These are phyloP conservation scores for Petrocephalus schoutedeni DNA, from an alignment of 2,797 vertebrate genomes.

Conservation along the genomic window DNA sequence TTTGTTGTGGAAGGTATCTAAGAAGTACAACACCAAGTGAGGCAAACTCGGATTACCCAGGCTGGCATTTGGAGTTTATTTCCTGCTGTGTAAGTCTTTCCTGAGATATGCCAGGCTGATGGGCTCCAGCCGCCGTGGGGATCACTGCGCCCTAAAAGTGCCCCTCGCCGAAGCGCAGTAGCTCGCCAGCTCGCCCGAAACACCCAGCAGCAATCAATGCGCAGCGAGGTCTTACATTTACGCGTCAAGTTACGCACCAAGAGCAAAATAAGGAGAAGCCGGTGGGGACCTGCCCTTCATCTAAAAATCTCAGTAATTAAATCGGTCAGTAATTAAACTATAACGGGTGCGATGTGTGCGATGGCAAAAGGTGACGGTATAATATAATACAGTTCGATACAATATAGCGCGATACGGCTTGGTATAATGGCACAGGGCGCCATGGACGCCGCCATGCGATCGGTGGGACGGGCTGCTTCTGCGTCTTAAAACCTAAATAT, in stretches of 20 bases:
- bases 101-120: neutral
- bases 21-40: neutral
- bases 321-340: neutral
- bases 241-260: neutral
- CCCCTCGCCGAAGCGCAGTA: neutral
- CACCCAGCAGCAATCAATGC: neutral
- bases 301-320: neutral
- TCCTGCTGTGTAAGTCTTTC: neutral
- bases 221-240: neutral
- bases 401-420: neutral
- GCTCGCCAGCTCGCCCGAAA: neutral
- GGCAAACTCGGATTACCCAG: neutral
- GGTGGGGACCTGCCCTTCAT: neutral
- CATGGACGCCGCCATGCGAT: no score
- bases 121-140: neutral
- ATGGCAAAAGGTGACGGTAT: neutral
- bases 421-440: neutral
- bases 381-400: neutral
- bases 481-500: constrained; percentile 68
- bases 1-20: neutral
- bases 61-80: neutral
- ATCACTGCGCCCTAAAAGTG: neutral
- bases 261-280: neutral
- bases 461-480: neutral
- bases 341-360: neutral